Conservation (phyloP, 2,797 vertebrate species). For the Molossus molossus region DNA sequence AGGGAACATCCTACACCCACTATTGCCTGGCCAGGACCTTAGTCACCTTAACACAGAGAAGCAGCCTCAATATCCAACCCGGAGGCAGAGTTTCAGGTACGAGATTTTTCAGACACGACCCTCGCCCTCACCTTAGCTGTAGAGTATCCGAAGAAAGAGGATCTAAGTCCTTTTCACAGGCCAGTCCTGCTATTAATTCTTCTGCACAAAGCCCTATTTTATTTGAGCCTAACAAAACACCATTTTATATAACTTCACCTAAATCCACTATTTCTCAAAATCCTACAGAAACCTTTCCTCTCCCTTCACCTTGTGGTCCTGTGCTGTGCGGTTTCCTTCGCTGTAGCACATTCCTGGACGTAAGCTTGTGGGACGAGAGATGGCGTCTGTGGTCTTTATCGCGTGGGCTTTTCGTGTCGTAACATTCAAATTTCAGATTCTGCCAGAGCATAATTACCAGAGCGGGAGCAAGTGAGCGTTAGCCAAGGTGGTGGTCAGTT, state of each 20-base stretch:
- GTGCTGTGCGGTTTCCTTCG: neutral
- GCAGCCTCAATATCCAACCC: neutral
- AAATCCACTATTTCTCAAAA: neutral
- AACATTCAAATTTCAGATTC: constrained; percentile 14
- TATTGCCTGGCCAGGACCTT: neutral
- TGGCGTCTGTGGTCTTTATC: neutral
- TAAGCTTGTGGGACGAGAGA: neutral
- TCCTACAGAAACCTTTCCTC: neutral
- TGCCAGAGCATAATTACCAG: neutral
- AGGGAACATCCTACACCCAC: neutral
- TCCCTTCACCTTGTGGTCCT: neutral
- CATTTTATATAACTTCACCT: neutral
- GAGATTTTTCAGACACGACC: neutral
- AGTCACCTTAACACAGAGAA: neutral
- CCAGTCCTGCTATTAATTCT: neutral
- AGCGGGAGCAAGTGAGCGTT: neutral
- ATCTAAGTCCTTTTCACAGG: neutral
- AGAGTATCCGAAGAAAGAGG: neutral
- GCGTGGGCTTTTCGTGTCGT: neutral
- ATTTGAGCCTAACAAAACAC: neutral
- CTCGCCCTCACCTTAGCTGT: neutral
- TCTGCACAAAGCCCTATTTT: neutral
- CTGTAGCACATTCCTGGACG: neutral
- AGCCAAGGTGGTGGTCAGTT: neutral
- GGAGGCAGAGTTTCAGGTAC: neutral